Evolutionary conservation across 2,888 invertebrate species (phyloP), one percentile per base, ranked within the genome.

Genomic region (Zygogramma bicolorata): DNA sequence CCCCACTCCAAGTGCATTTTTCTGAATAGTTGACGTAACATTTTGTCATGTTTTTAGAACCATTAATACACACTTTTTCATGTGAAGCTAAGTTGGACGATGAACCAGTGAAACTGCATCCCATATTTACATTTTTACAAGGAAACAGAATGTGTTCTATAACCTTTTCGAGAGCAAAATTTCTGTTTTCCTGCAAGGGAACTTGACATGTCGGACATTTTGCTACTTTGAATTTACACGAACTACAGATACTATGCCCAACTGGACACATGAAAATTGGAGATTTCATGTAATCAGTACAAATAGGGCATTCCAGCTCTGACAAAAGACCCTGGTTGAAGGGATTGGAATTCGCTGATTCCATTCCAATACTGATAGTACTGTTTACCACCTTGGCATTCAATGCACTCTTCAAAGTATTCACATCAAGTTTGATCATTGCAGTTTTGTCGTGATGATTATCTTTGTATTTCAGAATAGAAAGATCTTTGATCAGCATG

Each of bases 251-350:
- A 22, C 22, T 58, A n/a, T 66, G 66, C n/a, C 66, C 66, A 29
- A 22, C 15, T 5, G 34, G 1, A 27, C 66, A 66, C 66, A 57
- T 58, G 40, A 22, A 66, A 27, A 66, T 58, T 7, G 53, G 58
- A 3, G 57, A n/a, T 27, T 15, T 58, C 57, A 66, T 15, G 34
- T 66, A 58, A 2, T 58, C 40, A 20, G 22, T 40, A 40, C 66
- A 66, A 8, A 66, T 25, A 8, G 66, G 66, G 2, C 66, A 66
- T 38, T 66, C 66, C 25, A 53, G 22, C 40, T 62, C 62, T 2
- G 27, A 20, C 42, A 62, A 3, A n/a, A 62, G 62, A 15, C 20
- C 27, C 10, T 62, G 27, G 25, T 62, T 62, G 2, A 62, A 2
- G 13, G 27, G 13, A 18, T 29, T 29, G 2, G n/a, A 29, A 3